Base-by-base conservation (phyloP, 2,113 vertebrate species). In the Cryptomyrus ogoouensis region DNA sequence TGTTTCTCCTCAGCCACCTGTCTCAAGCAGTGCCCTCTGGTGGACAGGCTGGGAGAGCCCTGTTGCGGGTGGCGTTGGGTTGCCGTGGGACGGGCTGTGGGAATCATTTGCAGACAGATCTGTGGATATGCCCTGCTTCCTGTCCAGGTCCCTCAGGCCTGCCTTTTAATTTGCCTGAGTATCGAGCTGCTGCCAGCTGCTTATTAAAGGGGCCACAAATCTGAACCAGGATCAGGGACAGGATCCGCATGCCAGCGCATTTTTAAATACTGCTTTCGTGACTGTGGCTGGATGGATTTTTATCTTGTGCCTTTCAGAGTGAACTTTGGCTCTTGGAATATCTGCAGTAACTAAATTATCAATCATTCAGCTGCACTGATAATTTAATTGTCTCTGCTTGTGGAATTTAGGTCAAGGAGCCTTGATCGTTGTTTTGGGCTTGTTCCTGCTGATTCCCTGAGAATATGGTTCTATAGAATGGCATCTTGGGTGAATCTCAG, bases 101-200 rank as follows among this genome's bases (percentile, higher is more conserved):
- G 87, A 66, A 62, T 62, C 87, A 2, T 66, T 21, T 15, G 6
- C 17, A 10, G 31, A 62, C 35, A 53, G 31, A 89, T 53, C 88
- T 83, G 47, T 44, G 46, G 88, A 89, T 85, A 89, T 62, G 42
- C 77, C 24, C 49, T 8, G 39, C 49, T 84, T 89, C 80, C 89
- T 42, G 17, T 47, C 83, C 50, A 84, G 50, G 8, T 84, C 80
- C 89, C 50, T 21, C 74, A 24, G 35, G 21, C 44, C 50, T 84
- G 19, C 80, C 39, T 84, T 84, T 80, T 77, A 24, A 35, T 77
- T 50, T 89, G 77, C 74, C 39, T 17, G 31, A 39, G 80, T 39
- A 84, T 89, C 17, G 50, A 52, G 4, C 44, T 12, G 24, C 53
- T 0, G 2, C 5, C 52, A 89, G 42, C 6, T 58, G 24, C 52